Evolutionary conservation across 1,140 invertebrate genomes (phyloP).

Genomic region (Macrobrachium rosenbergii): DNA sequence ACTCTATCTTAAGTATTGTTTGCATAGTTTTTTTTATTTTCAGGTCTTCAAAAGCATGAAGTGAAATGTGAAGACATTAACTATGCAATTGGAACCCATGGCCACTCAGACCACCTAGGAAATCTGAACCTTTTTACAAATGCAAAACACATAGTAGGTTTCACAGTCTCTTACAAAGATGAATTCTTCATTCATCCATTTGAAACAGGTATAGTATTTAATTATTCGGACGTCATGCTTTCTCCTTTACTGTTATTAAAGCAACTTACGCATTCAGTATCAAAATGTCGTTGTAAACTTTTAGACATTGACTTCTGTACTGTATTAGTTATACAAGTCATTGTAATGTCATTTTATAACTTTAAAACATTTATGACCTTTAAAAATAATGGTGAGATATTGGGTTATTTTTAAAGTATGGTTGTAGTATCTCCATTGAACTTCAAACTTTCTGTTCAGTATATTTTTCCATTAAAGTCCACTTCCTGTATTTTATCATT

Average conservation of each 20-base stretch:
- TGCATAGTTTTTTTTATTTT: background rate
- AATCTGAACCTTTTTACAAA: slow-evolving; percentile 52
- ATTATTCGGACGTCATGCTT: background rate
- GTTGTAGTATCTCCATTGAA: no score
- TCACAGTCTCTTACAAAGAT: slow-evolving; percentile 33
- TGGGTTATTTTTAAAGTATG: no score
- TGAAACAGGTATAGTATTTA: slow-evolving; percentile 40
- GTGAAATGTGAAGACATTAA: slow-evolving; percentile 38
- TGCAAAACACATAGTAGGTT: slow-evolving; percentile 51
- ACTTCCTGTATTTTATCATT: background rate
- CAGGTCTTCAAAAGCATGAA: slow-evolving; percentile 23
- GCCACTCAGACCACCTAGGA: slow-evolving; percentile 52
- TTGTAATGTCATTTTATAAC: no score
- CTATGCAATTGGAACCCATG: slow-evolving; percentile 47
- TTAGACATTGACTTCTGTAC: no score
- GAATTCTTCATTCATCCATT: slow-evolving; percentile 53
- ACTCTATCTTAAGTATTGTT: no score
- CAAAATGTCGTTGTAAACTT: no score
- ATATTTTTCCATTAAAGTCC: no score
- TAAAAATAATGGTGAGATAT: no score
- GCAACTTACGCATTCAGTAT: no score
- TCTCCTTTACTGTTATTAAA: background rate
- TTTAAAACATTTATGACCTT: no score
- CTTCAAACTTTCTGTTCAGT: no score
- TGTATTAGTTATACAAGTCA: no score